phyloP scores from a whole-genome alignment of 2,113 vertebrate genomes.

The Nymphicus hollandicus region DNA sequence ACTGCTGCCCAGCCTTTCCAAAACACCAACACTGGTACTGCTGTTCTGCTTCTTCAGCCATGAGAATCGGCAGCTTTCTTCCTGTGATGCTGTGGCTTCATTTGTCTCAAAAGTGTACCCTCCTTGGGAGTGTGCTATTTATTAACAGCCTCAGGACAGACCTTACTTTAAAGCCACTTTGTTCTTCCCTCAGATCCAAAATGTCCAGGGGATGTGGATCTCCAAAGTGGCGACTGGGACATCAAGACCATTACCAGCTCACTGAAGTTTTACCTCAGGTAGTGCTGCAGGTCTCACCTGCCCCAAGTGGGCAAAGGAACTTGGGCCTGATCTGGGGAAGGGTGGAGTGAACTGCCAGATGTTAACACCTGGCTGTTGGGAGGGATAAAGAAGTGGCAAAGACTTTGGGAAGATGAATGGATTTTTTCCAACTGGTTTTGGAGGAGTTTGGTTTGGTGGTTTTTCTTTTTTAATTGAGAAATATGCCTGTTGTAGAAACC shows the following conservation, averaged over 20 bases:
- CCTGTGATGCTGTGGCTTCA: rapidly evolving
- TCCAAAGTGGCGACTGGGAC: slow-evolving; percentile 87
- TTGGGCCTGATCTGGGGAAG: background rate
- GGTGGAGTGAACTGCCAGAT: background rate
- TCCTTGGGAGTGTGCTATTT: background rate
- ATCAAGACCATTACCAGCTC: slow-evolving; percentile 96
- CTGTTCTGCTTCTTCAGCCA: background rate
- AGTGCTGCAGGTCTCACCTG: background rate
- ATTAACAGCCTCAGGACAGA: background rate
- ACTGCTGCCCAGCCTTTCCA: background rate
- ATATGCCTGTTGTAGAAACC: background rate
- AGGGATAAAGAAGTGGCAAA: background rate
- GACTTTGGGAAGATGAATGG: background rate
- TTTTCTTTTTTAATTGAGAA: background rate
- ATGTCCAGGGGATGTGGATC: slow-evolving; percentile 89
- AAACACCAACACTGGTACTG: background rate
- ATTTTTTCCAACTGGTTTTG: background rate
- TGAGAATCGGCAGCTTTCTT: background rate
- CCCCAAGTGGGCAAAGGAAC: rapidly evolving
- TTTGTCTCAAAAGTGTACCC: rapidly evolving
- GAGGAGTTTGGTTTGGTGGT: background rate
- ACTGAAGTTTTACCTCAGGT: slow-evolving; percentile 98
- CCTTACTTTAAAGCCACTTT: background rate
- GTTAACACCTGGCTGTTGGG: background rate
- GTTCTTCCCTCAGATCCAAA: slow-evolving; percentile 77